phyloP scores from a whole-genome alignment of 2,113 vertebrate species.

The Onychostruthus taczanowskii region DNA sequence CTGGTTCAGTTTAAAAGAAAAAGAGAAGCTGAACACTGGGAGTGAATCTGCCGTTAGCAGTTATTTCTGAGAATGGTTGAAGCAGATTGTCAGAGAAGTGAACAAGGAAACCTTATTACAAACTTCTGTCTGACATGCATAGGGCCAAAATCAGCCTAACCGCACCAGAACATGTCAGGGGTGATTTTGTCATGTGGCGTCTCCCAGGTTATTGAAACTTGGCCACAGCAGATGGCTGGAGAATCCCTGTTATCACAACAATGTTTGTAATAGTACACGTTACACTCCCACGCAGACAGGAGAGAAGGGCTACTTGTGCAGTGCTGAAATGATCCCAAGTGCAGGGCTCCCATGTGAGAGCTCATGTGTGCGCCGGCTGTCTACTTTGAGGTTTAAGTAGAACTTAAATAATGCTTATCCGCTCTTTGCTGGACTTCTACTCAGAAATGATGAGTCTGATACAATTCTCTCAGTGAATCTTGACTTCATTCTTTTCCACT shows the following conservation, averaged over 20 bases:
- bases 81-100: constrained; percentile 30
- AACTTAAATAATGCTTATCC: neutral
- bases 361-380: neutral
- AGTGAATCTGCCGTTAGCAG: constrained; percentile 45
- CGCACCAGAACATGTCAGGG: neutral
- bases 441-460: neutral
- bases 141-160: constrained; percentile 15
- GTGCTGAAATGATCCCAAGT: neutral
- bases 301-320: neutral
- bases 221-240: neutral
- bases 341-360: neutral
- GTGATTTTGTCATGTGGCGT: neutral
- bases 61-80: constrained; percentile 50
- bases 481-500: neutral
- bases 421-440: neutral
- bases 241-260: constrained; percentile 41
- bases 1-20: constrained; percentile 53
- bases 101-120: constrained; percentile 32
- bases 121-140: constrained; percentile 12
- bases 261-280: neutral
- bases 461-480: neutral
- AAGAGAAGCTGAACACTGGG: constrained; percentile 29
- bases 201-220: neutral
- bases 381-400: neutral
- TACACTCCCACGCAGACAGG: neutral